A percentile compares a stretch with the other conserved stretches of the same genome.
phyloP scores from a whole-genome alignment of 2,113 vertebrate species.

The Verasper variegatus region DNA sequence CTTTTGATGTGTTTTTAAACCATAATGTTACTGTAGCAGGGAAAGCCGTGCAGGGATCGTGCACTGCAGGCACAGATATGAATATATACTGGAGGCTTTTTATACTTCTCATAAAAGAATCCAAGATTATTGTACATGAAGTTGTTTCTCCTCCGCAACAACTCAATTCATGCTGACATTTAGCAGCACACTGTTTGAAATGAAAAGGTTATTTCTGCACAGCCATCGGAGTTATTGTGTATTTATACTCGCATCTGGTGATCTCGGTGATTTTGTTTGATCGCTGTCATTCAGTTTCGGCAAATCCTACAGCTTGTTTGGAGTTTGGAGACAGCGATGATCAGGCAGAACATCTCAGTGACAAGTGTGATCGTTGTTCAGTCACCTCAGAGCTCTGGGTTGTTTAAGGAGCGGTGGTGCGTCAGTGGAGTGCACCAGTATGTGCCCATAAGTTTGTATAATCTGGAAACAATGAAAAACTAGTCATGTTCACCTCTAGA shows the following conservation, averaged over 20 bases:
- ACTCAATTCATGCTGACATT: constrained; percentile 51
- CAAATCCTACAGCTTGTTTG: constrained; percentile 34
- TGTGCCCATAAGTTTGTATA: too few species aligned
- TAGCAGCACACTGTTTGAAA: constrained; percentile 20
- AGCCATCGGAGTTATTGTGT: not conserved
- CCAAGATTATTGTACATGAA: constrained; percentile 1
- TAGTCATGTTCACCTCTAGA: too few species aligned
- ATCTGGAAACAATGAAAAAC: too few species aligned
- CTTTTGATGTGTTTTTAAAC: constrained; percentile 31
- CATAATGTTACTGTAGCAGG: not conserved
- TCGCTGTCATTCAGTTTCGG: not conserved
- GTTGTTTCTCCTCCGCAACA: constrained; percentile 13
- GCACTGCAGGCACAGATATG: not conserved
- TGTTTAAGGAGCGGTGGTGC: not conserved
- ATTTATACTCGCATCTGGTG: constrained; percentile 3
- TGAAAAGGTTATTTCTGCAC: constrained; percentile 50
- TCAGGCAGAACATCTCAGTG: not conserved
- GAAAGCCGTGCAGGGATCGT: not conserved
- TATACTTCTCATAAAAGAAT: constrained; percentile 4
- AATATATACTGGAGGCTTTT: not conserved
- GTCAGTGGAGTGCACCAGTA: too few species aligned
- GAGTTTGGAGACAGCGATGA: constrained; percentile 22
- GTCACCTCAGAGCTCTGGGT: not conserved
- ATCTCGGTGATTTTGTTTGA: constrained; percentile 19
- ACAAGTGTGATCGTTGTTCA: not conserved